A percentile compares a stretch with the other conserved stretches of the same genome.
Evolutionary conservation across 2,888 invertebrate genomes (phyloP).

Genomic region (Cephus rjabovi): DNA sequence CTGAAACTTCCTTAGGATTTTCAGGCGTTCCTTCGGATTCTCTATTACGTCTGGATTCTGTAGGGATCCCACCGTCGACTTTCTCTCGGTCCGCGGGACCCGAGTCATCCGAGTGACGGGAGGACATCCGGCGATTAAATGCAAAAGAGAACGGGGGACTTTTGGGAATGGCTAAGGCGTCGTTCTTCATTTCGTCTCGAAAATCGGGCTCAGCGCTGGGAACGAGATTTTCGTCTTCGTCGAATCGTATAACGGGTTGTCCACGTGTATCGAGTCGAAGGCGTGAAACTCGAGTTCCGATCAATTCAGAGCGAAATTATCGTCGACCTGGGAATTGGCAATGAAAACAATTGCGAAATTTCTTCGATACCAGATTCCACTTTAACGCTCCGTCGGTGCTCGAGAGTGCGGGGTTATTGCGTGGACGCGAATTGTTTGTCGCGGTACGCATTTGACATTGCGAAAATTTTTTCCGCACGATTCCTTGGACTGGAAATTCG

Average conservation of each 20-base stretch:
- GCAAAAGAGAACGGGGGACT: slow-evolving; percentile 35
- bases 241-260: not conserved
- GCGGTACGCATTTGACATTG: not conserved
- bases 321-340: not conserved
- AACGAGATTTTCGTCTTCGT: not conserved
- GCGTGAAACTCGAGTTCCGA: not conserved
- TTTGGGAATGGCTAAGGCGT: not conserved
- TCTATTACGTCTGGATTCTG: not conserved
- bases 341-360: not conserved
- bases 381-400: not conserved
- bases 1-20: not conserved
- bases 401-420: not conserved
- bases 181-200: not conserved
- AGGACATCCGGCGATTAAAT: slow-evolving; percentile 46
- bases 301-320: not conserved
- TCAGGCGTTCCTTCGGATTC: not conserved
- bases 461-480: not conserved
- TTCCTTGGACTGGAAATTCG: not conserved
- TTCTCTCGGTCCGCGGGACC: not conserved
- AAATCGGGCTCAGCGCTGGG: not conserved
- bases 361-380: not conserved
- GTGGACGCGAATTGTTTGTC: not conserved
- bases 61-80: not conserved
- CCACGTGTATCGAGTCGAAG: not conserved
- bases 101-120: not conserved